phyloP scores from a whole-genome alignment of 2,113 vertebrate species.

The Cheirogaleus medius region DNA sequence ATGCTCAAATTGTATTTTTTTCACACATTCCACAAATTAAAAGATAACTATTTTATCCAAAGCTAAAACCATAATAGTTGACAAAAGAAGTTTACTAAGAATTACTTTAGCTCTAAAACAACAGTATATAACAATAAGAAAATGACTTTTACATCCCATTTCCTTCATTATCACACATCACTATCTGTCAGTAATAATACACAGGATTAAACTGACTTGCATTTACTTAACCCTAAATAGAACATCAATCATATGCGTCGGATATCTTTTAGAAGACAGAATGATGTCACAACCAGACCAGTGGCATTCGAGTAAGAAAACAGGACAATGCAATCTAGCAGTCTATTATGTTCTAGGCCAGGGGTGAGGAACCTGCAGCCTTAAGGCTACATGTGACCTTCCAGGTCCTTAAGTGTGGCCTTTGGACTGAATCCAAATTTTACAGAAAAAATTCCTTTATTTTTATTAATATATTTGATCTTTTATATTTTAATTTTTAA shows the following conservation, averaged over 20 bases:
- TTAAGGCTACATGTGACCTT: too few relatives aligned
- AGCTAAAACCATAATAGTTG: neutral
- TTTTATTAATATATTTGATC: too few relatives aligned
- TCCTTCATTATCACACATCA: neutral
- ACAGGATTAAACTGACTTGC: neutral
- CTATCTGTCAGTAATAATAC: neutral
- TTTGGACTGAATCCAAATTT: too few relatives aligned
- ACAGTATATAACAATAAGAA: rapidly evolving
- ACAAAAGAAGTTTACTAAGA: neutral
- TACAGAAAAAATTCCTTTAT: too few relatives aligned
- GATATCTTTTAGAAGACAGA: neutral
- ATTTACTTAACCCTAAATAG: neutral
- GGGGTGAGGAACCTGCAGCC: too few relatives aligned
- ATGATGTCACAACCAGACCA: rapidly evolving
- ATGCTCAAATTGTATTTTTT: neutral
- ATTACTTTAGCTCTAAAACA: neutral
- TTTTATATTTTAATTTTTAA: too few relatives aligned
- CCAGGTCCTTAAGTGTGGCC: too few relatives aligned
- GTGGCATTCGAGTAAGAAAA: neutral
- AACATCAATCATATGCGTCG: neutral
- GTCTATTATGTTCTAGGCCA: rapidly evolving
- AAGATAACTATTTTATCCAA: neutral
- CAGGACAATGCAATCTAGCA: rapidly evolving
- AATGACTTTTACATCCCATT: neutral
- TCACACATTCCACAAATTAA: neutral